Percentiles rank a stretch among this genome's conserved stretches.
phyloP scores from a whole-genome alignment of 2,888 invertebrate genomes.

The Neoascia interrupta region DNA sequence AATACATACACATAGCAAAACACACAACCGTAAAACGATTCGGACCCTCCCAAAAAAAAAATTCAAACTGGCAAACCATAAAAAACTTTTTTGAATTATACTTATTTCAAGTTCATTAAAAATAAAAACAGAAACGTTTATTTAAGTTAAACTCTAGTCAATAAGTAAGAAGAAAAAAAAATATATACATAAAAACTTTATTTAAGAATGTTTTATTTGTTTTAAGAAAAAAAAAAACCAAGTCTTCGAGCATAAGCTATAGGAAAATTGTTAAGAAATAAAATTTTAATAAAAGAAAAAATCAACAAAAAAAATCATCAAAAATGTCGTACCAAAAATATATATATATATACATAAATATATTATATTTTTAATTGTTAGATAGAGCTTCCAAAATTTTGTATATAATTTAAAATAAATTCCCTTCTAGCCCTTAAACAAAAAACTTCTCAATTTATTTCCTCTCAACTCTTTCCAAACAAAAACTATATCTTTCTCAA shows the following conservation, averaged over 20 bases:
- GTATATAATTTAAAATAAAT: conserved; percentile 10
- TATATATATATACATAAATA: conserved; percentile 15
- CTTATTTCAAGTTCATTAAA: conserved; percentile 26
- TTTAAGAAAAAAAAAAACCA: conserved; percentile 43
- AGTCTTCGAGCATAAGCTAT: conserved; percentile 64
- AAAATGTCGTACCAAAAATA: conserved; percentile 34
- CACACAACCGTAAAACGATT: conserved; percentile 6
- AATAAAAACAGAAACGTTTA: conserved; percentile 5
- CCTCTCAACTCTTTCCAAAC: background rate
- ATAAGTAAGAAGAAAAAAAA: conserved; percentile 44
- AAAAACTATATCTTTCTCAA: background rate
- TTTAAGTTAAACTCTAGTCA: conserved; percentile 62
- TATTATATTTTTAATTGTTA: conserved; percentile 52
- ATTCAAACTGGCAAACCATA: conserved; percentile 15
- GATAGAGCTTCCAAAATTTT: conserved; percentile 64
- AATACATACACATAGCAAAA: conserved; percentile 6
- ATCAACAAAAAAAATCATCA: background rate
- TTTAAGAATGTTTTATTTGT: conserved; percentile 50
- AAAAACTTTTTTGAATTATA: conserved; percentile 18
- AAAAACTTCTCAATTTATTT: background rate
- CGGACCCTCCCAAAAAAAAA: background rate
- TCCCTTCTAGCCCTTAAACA: background rate
- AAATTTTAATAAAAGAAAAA: conserved; percentile 15
- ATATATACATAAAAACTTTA: conserved; percentile 8
- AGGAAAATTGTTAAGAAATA: conserved; percentile 30